phyloP scores from a whole-genome alignment of 2,888 invertebrate genomes.

The Nephrotoma flavescens region DNA sequence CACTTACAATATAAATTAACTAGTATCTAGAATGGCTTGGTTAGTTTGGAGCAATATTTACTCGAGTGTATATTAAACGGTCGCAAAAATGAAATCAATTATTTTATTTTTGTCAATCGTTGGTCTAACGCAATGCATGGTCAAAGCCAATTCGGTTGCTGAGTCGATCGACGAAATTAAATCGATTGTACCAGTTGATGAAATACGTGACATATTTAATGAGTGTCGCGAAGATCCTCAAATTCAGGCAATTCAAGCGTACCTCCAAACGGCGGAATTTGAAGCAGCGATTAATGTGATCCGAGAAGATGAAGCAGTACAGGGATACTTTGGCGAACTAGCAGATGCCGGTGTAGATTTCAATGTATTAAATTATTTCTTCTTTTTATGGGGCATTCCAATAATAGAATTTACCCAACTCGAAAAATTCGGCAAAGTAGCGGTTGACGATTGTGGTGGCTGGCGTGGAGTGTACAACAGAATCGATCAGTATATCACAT shows the following conservation, averaged over 20 bases:
- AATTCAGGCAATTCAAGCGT: background rate
- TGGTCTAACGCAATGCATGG: background rate
- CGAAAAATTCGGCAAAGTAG: background rate
- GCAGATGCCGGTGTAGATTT: background rate
- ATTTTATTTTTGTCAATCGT: background rate
- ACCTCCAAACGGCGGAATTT: background rate
- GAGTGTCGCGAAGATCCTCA: background rate
- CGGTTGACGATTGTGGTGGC: background rate
- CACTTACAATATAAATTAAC: background rate
- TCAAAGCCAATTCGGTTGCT: background rate
- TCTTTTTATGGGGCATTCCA: background rate
- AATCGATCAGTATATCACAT: background rate
- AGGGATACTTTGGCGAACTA: background rate
- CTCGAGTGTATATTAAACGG: background rate
- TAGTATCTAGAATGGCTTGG: background rate
- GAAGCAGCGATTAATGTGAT: background rate
- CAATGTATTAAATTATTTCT: background rate
- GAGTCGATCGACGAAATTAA: background rate
- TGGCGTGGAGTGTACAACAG: background rate
- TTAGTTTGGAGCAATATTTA: background rate
- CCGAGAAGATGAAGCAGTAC: background rate
- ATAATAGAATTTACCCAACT: background rate
- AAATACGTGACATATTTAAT: background rate
- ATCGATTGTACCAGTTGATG: background rate
- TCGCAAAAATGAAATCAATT: background rate